Conservation (phyloP, 2,113 vertebrate species). For the Corydoras maculifer region DNA sequence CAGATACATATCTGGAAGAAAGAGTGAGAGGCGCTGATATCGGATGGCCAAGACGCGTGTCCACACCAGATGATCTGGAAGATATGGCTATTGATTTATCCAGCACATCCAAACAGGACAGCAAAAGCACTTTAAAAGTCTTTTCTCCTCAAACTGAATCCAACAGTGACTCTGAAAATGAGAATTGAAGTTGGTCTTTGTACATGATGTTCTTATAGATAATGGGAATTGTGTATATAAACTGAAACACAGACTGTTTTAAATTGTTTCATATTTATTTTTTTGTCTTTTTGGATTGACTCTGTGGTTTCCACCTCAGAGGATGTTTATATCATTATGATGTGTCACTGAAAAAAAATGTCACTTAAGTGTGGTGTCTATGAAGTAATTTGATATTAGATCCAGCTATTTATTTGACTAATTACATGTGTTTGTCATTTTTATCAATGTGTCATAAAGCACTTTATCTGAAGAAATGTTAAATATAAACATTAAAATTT, state of each 20-base stretch:
- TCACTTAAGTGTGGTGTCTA: not conserved
- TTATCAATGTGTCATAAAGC: conserved; percentile 43
- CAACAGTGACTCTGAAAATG: conserved; percentile 51
- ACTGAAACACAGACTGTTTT: conserved; percentile 14
- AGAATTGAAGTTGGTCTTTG: conserved; percentile 50
- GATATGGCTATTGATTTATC: conserved; percentile 86
- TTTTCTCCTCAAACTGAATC: conserved; percentile 35
- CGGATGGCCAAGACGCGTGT: conserved; percentile 40
- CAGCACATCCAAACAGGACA: conserved; percentile 78
- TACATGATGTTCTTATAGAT: not conserved
- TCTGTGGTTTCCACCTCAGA: not conserved
- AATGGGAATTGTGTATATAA: not conserved
- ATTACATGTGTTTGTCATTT: not conserved
- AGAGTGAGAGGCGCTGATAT: conserved; percentile 45
- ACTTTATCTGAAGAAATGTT: conserved; percentile 57
- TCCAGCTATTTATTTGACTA: conserved; percentile 2
- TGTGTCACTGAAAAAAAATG: not conserved
- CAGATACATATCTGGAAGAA: conserved; percentile 54
- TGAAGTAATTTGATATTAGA: conserved; percentile 7
- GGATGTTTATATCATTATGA: not conserved
- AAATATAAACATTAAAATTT: too few relatives aligned
- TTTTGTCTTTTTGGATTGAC: not conserved
- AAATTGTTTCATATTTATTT: conserved; percentile 9
- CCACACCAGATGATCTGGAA: conserved; percentile 50
- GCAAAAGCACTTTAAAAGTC: conserved; percentile 49